Base-by-base conservation (phyloP, 1,140 invertebrate genomes). In the Callitettix versicolor region DNA sequence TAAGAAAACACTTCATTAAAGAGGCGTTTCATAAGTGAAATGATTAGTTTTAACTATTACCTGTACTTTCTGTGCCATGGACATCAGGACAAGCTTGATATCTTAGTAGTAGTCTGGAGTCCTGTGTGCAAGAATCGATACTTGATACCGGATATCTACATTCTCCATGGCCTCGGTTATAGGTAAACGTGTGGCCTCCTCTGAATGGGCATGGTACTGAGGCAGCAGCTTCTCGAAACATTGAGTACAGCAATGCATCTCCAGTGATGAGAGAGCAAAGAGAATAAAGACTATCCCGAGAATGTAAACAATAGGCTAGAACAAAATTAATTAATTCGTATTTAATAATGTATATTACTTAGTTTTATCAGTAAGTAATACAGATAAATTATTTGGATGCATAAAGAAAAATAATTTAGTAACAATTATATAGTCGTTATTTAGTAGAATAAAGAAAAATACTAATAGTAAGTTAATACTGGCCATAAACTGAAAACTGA, bases 181-280 rank as follows among this genome's bases (percentile, higher is more conserved):
- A 88, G 3, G 82, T 84, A 68, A 91, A 91, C 0, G 81, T 86
- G 69, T 85, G 86, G 0, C 86, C 84, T 41, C 79, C 79, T 58
- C 76, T 79, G 68, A 88, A 87, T 5, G 85, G 85, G 62, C 85
- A 88, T 1, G 76, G 65, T 59, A 84, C 78, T 2, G 82, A 80
- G 46, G 76, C 72, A 0, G 81, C 77, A 55, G 77, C 72, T 66
- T 84, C 75, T 38, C 84, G 70, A 67, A 87, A 87, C 80, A 88
- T 85, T 36, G 83, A 84, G 64, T 77, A 79, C 1, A 88, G 71
- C 2, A 73, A 74, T 6, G 85, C 84, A 62, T 88, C 86, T 0
- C 84, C 84, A 4, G 74, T 77, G 56, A 88, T 84, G 22, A 72
- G 69, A 42, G 74, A 72, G 62, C 84, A 87, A 48, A 85, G 75